Conservation (phyloP, 2,888 invertebrate genomes). For the Agrotis ipsilon region DNA sequence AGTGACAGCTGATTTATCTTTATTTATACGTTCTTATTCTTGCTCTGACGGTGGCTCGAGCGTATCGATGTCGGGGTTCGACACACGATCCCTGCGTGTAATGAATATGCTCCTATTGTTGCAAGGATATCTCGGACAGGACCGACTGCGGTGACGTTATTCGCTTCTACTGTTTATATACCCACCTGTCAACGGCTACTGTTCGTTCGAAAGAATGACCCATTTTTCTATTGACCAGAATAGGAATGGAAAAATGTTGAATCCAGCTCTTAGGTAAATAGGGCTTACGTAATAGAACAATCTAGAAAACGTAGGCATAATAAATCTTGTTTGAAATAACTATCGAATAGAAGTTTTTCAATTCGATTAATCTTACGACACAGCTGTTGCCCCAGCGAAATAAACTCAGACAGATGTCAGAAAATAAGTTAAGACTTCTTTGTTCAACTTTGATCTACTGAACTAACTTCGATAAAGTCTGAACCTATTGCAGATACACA, state of each 20-base stretch:
- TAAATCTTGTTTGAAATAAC: constrained; percentile 48
- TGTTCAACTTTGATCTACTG: constrained; percentile 57
- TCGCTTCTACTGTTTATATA: constrained; percentile 40
- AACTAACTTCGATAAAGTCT: constrained; percentile 51
- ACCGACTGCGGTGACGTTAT: constrained; percentile 45
- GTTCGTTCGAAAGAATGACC: constrained; percentile 24
- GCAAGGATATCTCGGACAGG: constrained; percentile 72
- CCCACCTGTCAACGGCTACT: constrained; percentile 43
- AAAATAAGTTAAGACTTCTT: constrained; percentile 43
- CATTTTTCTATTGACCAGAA: constrained; percentile 10
- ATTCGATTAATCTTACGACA: constrained; percentile 45
- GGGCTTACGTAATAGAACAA: neutral
- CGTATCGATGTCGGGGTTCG: constrained; percentile 69
- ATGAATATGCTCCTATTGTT: constrained; percentile 81
- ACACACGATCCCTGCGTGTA: constrained; percentile 77
- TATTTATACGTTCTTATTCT: constrained; percentile 53
- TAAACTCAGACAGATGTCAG: constrained; percentile 42
- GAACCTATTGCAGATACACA: constrained; percentile 38
- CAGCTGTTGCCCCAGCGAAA: constrained; percentile 41
- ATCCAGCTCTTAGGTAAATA: constrained; percentile 19
- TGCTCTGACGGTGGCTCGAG: constrained; percentile 50
- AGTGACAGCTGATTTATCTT: constrained; percentile 65
- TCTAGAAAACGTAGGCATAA: constrained; percentile 8
- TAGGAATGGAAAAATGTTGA: constrained; percentile 23
- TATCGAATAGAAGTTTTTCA: constrained; percentile 30